These are phyloP conservation scores for Arothron firmamentum DNA, from an alignment of 2,113 vertebrate species.

Conservation along the genomic window DNA sequence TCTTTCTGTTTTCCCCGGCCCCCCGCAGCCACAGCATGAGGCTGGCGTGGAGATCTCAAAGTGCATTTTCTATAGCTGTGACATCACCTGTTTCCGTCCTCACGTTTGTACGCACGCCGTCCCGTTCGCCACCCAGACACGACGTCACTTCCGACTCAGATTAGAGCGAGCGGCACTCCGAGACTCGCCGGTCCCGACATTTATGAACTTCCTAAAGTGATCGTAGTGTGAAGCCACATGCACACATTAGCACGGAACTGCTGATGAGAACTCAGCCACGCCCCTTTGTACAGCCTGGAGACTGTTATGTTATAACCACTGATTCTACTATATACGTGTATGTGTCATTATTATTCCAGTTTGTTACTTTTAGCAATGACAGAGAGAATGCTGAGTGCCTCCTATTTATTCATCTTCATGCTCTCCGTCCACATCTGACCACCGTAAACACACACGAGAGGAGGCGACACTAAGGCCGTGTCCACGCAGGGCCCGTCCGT, in stretches of 20 bases:
- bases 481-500: too few species aligned
- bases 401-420: constrained; percentile 61
- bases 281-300: constrained; percentile 75
- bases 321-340: constrained; percentile 74
- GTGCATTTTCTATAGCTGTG: constrained; percentile 71
- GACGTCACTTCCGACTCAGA: constrained; percentile 14
- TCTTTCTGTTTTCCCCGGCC: constrained; percentile 49
- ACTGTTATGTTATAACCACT: constrained; percentile 80
- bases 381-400: constrained; percentile 80
- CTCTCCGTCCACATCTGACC: constrained; percentile 42
- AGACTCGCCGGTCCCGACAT: not conserved
- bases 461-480: too few species aligned
- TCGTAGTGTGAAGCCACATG: constrained; percentile 29
- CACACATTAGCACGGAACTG: constrained; percentile 36
- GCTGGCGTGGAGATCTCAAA: constrained; percentile 58
- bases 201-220: constrained; percentile 32
- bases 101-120: constrained; percentile 37
- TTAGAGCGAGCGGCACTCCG: constrained; percentile 2
- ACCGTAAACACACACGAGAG: constrained; percentile 12
- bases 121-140: constrained; percentile 16
- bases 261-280: constrained; percentile 65
- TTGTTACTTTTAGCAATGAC: constrained; percentile 76
- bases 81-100: constrained; percentile 56
- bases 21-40: constrained; percentile 65
- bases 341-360: constrained; percentile 75